Evolutionary conservation across 1,140 invertebrate species (phyloP).

Genomic region (Drosophila santomea): DNA sequence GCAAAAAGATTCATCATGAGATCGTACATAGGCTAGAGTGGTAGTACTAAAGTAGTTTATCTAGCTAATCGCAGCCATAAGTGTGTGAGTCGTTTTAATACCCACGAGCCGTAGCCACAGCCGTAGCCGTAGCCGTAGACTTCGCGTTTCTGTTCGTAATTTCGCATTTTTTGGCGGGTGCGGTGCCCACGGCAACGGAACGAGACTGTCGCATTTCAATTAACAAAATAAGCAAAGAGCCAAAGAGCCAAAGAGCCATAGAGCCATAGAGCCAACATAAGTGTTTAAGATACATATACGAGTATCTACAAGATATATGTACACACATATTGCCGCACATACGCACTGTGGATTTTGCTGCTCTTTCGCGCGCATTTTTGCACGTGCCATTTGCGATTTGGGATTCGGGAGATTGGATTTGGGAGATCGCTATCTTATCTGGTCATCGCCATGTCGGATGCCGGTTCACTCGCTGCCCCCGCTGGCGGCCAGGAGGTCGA

Average conservation of each 20-base stretch:
- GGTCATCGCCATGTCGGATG: constrained; percentile 10
- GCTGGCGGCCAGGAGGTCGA: constrained; percentile 4
- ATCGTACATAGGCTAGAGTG: constrained; percentile 11
- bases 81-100: constrained; percentile 11
- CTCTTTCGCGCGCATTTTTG: constrained; percentile 51
- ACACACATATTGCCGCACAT: not conserved
- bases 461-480: not conserved
- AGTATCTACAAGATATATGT: not conserved
- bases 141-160: not conserved
- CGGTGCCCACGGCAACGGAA: constrained; percentile 36
- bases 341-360: constrained; percentile 29
- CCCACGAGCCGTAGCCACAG: constrained; percentile 14
- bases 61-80: constrained; percentile 35
- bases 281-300: constrained; percentile 6
- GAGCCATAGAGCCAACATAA: constrained; percentile 7
- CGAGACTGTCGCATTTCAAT: constrained; percentile 69
- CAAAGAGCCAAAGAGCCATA: constrained; percentile 40
- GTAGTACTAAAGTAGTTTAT: constrained; percentile 25
- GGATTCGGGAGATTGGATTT: constrained; percentile 5
- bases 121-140: constrained; percentile 5
- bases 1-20: constrained; percentile 41
- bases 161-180: constrained; percentile 30
- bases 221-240: constrained; percentile 77
- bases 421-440: constrained; percentile 10
- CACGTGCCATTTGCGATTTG: constrained; percentile 29